Conservation (phyloP, 2,888 invertebrate species). For the Bombyx huttoni region DNA sequence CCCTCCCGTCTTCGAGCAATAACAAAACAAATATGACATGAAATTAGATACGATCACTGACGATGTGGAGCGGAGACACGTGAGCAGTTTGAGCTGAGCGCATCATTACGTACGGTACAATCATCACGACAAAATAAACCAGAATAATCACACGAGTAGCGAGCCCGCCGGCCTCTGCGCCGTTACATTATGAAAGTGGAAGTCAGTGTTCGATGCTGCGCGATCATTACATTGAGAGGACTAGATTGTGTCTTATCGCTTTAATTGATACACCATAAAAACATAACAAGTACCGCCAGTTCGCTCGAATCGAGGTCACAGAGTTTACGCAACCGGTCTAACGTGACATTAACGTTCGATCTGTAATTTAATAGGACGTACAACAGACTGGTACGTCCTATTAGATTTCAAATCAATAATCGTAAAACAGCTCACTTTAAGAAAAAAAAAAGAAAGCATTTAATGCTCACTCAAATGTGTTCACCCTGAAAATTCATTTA, state of each 20-base stretch:
- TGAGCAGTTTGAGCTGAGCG: constrained; percentile 24
- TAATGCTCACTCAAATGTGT: too few species aligned
- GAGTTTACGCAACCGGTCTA: constrained; percentile 13
- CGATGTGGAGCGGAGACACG: constrained; percentile 21
- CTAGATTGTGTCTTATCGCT: constrained; percentile 12
- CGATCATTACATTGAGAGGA: constrained; percentile 17
- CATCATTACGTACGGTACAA: constrained; percentile 28
- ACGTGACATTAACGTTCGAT: constrained; percentile 9
- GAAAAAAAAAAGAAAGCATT: too few species aligned
- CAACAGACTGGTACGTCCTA: too few species aligned
- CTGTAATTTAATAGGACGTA: constrained; percentile 6
- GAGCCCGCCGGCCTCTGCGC: constrained; percentile 19
- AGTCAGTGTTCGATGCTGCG: constrained; percentile 19
- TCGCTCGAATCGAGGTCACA: constrained; percentile 14
- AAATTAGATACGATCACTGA: constrained; percentile 14
- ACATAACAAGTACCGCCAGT: constrained; percentile 6
- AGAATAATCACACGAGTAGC: constrained; percentile 23
- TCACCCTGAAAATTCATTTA: too few species aligned
- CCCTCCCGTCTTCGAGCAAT: too few species aligned
- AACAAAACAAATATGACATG: constrained; percentile 19
- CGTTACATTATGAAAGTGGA: constrained; percentile 35
- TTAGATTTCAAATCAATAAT: too few species aligned
- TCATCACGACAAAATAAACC: constrained; percentile 20
- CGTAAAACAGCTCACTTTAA: too few species aligned
- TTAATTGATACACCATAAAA: constrained; percentile 6